phyloP scores from a whole-genome alignment of 2,888 invertebrate genomes.

The Zygogramma bicolorata region DNA sequence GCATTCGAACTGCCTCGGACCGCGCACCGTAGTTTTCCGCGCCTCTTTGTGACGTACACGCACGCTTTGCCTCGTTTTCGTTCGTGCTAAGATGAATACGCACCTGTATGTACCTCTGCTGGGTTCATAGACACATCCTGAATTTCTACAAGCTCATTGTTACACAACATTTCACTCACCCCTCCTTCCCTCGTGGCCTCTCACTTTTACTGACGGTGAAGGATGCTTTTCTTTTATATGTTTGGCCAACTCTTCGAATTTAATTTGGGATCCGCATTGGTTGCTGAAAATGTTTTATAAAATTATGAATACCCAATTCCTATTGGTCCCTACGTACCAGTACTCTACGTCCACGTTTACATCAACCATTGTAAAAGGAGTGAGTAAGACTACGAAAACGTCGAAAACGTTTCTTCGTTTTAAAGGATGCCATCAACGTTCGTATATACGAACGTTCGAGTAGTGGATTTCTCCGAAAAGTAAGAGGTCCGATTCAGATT shows the following conservation, averaged over 20 bases:
- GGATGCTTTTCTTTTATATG: slow-evolving; percentile 49
- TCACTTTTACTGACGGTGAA: slow-evolving; percentile 38
- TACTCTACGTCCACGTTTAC: not conserved
- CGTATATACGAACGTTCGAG: too few relatives aligned
- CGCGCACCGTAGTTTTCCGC: too few relatives aligned
- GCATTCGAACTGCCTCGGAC: too few relatives aligned
- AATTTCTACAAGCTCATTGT: not conserved
- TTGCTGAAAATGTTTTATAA: slow-evolving; percentile 43
- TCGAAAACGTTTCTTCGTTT: too few relatives aligned
- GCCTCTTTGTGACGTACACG: too few relatives aligned
- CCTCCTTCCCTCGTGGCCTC: slow-evolving; percentile 52
- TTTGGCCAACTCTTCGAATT: slow-evolving; percentile 51
- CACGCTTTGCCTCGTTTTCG: too few relatives aligned
- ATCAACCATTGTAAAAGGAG: not conserved
- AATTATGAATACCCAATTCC: not conserved
- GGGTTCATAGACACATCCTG: not conserved
- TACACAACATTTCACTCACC: slow-evolving; percentile 35
- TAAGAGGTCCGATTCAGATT: too few relatives aligned
- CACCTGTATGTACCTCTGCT: too few relatives aligned
- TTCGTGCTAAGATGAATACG: too few relatives aligned
- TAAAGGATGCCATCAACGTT: too few relatives aligned
- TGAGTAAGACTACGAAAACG: not conserved
- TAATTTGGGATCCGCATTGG: slow-evolving; percentile 52
- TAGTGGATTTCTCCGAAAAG: too few relatives aligned
- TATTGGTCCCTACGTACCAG: too few relatives aligned